Percentiles rank a stretch among this genome's conserved stretches.
Conservation (phyloP, 2,113 vertebrate species). For the Malaclemys terrapin region DNA sequence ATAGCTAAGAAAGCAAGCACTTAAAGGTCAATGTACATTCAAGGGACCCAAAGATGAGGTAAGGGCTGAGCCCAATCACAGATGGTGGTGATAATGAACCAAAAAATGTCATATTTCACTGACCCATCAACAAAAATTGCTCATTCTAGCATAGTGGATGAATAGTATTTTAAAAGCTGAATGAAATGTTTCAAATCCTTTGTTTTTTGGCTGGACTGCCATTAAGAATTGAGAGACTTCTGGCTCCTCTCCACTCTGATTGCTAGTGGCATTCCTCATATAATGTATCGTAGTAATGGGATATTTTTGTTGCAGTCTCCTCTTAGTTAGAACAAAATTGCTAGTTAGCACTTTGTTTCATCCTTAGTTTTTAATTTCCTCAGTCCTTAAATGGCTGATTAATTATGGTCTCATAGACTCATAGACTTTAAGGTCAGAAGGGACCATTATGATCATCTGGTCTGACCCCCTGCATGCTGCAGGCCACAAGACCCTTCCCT, state of each 20-base stretch:
- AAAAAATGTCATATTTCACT: background rate
- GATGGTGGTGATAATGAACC: background rate
- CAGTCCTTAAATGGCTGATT: background rate
- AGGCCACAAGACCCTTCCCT: too few relatives aligned
- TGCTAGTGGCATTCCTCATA: too few relatives aligned
- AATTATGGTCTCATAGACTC: too few relatives aligned
- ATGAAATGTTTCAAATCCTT: background rate
- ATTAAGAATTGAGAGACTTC: background rate
- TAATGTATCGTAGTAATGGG: background rate
- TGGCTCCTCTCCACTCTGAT: background rate
- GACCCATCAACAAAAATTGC: background rate
- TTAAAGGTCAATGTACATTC: too few relatives aligned
- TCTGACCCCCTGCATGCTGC: too few relatives aligned
- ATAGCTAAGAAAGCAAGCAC: too few relatives aligned
- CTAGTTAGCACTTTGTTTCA: background rate
- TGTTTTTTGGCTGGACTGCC: background rate
- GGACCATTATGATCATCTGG: too few relatives aligned
- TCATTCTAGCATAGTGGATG: background rate
- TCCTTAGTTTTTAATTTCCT: background rate
- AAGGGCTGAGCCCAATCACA: too few relatives aligned
- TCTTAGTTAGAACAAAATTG: conserved; percentile 13
- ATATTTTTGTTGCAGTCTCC: conserved; percentile 1
- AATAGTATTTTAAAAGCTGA: background rate
- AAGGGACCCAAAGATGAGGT: too few relatives aligned
- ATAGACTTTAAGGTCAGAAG: too few relatives aligned